Base-by-base conservation (phyloP, 2,113 vertebrate species). In the Nothoprocta perdicaria region DNA sequence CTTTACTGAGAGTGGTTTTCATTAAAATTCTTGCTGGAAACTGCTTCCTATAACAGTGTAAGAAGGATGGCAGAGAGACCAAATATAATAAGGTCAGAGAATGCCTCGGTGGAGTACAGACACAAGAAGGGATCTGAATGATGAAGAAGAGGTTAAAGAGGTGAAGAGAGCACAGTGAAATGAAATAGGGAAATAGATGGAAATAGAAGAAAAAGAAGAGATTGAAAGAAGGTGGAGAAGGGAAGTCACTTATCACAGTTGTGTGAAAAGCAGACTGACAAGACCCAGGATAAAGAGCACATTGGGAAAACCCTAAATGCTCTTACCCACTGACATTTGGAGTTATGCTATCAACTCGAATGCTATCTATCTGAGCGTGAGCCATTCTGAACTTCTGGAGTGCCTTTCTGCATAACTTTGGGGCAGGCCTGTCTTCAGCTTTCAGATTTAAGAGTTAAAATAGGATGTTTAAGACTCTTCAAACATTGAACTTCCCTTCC, bases 81-180 rank as follows among this genome's bases (percentile, higher is more conserved):
- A 88, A 0, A 3, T 72, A 76, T 87, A 93, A 87, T 80, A 92
- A 89, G 72, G 92, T 92, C 89, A 94, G 87, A 80, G 68, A 89
- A 41, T 80, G 57, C 38, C 57, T 94, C 81, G 13, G 2, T 61
- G 57, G 67, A 80, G 55, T 50, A 69, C 1, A 88, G 79, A 75
- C 68, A 74, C 46, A 77, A 45, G 87, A 72, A 89, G 33, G 29
- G 52, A 89, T 80, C 62, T 87, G 81, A 93, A 81, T 92, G 79
- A 95, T 87, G 89, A 83, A 72, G 78, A 88, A 93, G 86, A 89
- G 75, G 94, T 94, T 88, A 91, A 89, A 95, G 69, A 91, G 82
- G 89, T 91, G 82, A 93, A 88, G 53, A 89, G 83, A 72, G 69
- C 83, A 66, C 83, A 92, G 74, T 53, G 15, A 69, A 88, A 88